phyloP scores from a whole-genome alignment of 2,797 vertebrate species.

The Falco rusticolus region DNA sequence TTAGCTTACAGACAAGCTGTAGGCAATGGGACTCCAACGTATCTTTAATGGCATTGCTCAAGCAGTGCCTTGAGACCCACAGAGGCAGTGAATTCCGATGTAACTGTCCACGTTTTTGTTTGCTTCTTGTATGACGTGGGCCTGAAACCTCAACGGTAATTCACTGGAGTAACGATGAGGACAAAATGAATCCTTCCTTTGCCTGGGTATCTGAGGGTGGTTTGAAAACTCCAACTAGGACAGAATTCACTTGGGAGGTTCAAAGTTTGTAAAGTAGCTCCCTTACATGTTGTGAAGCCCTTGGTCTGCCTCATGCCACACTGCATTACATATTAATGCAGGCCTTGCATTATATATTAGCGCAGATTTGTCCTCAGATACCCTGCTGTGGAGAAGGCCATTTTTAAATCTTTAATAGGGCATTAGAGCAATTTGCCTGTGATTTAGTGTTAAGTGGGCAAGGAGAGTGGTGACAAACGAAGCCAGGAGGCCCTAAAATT shows the following conservation, averaged over 20 bases:
- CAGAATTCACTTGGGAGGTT: background rate
- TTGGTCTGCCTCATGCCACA: background rate
- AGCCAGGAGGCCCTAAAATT: conserved; percentile 49
- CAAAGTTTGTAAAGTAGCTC: background rate
- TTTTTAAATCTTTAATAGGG: conserved; percentile 65
- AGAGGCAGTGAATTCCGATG: background rate
- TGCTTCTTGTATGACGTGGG: background rate
- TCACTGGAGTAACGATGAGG: background rate
- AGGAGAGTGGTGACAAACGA: conserved; percentile 45
- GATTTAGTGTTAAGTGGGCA: conserved; percentile 61
- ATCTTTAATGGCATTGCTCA: rapidly evolving
- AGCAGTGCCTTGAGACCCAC: background rate
- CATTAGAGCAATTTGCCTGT: conserved; percentile 66
- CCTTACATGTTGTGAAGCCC: background rate
- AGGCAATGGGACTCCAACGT: background rate
- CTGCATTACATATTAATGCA: background rate
- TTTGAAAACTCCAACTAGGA: background rate
- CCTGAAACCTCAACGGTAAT: background rate
- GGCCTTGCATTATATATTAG: conserved; percentile 37
- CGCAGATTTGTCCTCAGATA: conserved; percentile 46
- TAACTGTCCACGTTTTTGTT: background rate
- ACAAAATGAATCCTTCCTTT: background rate
- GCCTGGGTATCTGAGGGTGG: background rate
- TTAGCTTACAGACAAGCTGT: background rate
- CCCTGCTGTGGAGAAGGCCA: conserved; percentile 31